A percentile compares a stretch with the other conserved stretches of the same genome.
Conservation (phyloP, 2,888 invertebrate genomes). For the Willowsia nigromaculata region DNA sequence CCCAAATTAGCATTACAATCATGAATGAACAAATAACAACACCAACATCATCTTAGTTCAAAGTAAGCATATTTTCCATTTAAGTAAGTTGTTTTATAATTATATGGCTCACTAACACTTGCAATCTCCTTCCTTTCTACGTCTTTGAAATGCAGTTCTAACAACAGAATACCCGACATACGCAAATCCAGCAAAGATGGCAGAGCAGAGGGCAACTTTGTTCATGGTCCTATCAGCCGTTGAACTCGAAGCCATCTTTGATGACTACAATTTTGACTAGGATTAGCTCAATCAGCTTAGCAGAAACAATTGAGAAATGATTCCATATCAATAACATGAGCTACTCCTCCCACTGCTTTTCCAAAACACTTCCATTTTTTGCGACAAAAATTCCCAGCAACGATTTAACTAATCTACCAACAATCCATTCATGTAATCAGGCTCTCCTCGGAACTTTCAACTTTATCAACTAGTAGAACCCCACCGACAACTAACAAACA, state of each 20-base stretch:
- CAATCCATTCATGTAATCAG: neutral
- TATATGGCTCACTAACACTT: constrained; percentile 67
- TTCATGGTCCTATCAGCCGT: constrained; percentile 80
- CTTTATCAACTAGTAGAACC: no score
- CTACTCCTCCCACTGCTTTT: neutral
- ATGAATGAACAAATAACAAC: no score
- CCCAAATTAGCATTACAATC: neutral
- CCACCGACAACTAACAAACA: neutral
- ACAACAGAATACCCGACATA: constrained; percentile 82
- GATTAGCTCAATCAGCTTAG: neutral
- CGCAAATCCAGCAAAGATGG: constrained; percentile 82
- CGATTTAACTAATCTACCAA: neutral
- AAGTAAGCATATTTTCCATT: no score
- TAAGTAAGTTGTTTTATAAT: no score
- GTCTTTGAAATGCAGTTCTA: constrained; percentile 81
- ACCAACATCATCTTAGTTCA: no score
- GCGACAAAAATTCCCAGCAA: neutral
- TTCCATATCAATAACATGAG: neutral
- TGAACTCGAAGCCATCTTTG: constrained; percentile 77
- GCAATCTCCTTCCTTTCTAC: constrained; percentile 80
- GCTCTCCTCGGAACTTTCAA: no score
- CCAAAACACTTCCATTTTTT: neutral
- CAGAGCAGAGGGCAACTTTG: constrained; percentile 82
- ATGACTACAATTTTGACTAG: neutral
- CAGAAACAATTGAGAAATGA: neutral